Percentiles rank a stretch among this genome's conserved stretches.
These are phyloP conservation scores for Drosophila nebulosa DNA, from an alignment of 1,140 invertebrate species.

Conservation along the genomic window DNA sequence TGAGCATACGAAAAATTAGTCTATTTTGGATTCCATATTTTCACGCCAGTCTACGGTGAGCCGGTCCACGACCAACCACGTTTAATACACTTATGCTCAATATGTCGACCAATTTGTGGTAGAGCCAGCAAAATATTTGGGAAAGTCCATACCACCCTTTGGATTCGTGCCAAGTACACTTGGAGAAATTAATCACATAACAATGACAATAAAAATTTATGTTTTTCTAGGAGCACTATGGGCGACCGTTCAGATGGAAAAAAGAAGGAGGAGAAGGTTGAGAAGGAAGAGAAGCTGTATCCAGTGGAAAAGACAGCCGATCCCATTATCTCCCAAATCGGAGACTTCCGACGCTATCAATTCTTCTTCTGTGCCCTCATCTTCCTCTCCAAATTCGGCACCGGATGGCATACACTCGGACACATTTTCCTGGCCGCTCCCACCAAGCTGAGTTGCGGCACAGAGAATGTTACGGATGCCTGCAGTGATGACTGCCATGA, in stretches of 20 bases:
- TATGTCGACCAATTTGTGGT: slow-evolving; percentile 33
- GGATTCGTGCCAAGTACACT: background rate
- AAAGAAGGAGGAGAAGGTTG: slow-evolving; percentile 13
- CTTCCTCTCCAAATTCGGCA: slow-evolving; percentile 86
- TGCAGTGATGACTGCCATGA: slow-evolving; percentile 82
- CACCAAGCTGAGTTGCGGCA: slow-evolving; percentile 80
- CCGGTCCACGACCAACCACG: slow-evolving; percentile 1
- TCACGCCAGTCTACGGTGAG: slow-evolving; percentile 47
- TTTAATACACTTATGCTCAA: slow-evolving; percentile 23
- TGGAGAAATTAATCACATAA: background rate
- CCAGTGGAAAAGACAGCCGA: slow-evolving; percentile 38
- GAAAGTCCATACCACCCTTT: slow-evolving; percentile 19
- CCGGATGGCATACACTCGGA: slow-evolving; percentile 86
- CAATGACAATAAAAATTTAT: background rate
- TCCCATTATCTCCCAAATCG: slow-evolving; percentile 82
- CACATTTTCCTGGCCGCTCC: slow-evolving; percentile 86
- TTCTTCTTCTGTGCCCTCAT: slow-evolving; percentile 85
- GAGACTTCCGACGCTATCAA: slow-evolving; percentile 88
- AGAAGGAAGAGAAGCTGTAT: background rate
- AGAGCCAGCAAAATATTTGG: slow-evolving; percentile 34
- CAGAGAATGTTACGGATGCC: slow-evolving; percentile 77
- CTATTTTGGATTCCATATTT: slow-evolving; percentile 31
- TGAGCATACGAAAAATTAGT: slow-evolving; percentile 18
- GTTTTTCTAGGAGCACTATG: background rate
- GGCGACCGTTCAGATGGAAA: background rate